A percentile compares a stretch with the other conserved stretches of the same genome.
Evolutionary conservation across 2,113 vertebrate species (phyloP).

Genomic region (Menura novaehollandiae): DNA sequence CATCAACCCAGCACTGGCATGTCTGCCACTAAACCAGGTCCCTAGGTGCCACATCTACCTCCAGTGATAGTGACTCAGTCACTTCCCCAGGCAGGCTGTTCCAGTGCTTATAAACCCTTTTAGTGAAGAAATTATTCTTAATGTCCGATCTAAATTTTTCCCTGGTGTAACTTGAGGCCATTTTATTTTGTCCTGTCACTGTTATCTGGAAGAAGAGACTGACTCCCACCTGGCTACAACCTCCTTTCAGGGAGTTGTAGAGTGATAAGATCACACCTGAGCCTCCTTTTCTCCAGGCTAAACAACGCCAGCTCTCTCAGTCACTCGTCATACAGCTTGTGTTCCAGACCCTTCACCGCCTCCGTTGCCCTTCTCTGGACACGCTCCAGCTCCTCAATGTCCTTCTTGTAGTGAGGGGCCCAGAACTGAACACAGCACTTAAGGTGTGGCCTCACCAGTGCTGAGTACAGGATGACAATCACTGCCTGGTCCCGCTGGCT

Average conservation of each 20-base stretch:
- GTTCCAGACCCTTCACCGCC: background rate
- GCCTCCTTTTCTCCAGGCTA: background rate
- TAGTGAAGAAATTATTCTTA: background rate
- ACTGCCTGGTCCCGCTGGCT: background rate
- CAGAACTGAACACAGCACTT: no score
- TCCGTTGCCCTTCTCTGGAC: rapidly evolving
- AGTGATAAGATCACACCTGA: background rate
- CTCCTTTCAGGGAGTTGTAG: background rate
- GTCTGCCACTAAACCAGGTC: background rate
- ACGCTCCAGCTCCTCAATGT: background rate
- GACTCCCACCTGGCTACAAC: background rate
- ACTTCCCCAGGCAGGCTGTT: background rate
- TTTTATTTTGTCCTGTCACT: background rate
- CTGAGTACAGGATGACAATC: no score
- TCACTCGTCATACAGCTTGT: background rate
- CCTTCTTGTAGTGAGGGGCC: background rate
- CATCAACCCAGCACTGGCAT: background rate
- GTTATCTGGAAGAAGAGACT: background rate
- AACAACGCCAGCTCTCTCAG: background rate
- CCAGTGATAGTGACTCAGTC: background rate
- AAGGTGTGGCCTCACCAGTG: background rate
- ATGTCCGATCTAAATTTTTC: background rate
- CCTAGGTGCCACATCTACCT: background rate
- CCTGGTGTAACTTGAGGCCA: background rate
- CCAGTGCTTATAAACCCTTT: background rate